Conservation (phyloP, 2,888 invertebrate genomes). For the Ectropis crepuscularia region DNA sequence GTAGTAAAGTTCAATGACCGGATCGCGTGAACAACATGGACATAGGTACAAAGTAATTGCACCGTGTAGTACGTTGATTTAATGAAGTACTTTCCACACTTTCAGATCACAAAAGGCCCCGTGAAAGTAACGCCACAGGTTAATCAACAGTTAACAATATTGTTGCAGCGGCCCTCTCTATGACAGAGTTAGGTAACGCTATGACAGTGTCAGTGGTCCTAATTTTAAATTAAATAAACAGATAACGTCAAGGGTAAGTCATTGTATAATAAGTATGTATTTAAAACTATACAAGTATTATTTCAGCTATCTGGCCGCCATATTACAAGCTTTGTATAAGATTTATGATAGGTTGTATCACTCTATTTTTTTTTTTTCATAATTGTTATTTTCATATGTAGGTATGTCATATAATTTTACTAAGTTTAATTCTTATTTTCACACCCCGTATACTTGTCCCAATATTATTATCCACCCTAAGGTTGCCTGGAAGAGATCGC, state of each 20-base stretch:
- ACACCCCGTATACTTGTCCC: too few species aligned
- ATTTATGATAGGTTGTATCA: too few species aligned
- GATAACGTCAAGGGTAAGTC: constrained; percentile 27
- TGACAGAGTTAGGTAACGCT: constrained; percentile 24
- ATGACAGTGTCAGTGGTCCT: constrained; percentile 11
- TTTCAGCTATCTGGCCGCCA: too few species aligned
- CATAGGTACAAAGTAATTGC: constrained; percentile 54
- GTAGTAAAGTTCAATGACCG: constrained; percentile 47
- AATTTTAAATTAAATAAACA: constrained; percentile 30
- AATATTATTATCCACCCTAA: too few species aligned
- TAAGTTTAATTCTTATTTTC: too few species aligned
- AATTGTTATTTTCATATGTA: too few species aligned
- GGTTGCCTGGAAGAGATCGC: too few species aligned
- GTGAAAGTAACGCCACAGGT: constrained; percentile 65
- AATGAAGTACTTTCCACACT: constrained; percentile 76
- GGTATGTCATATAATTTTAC: too few species aligned
- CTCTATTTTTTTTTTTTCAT: too few species aligned
- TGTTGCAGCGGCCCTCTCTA: constrained; percentile 44
- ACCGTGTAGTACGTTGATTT: constrained; percentile 54
- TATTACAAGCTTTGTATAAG: too few species aligned
- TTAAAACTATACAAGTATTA: too few species aligned
- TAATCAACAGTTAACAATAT: constrained; percentile 9
- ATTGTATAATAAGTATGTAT: too few species aligned
- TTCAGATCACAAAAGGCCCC: constrained; percentile 65
- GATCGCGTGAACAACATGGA: constrained; percentile 48